Percentiles rank a stretch among this genome's conserved stretches.
Conservation (phyloP, 1,140 invertebrate species). For the Belonocnema kinseyi region DNA sequence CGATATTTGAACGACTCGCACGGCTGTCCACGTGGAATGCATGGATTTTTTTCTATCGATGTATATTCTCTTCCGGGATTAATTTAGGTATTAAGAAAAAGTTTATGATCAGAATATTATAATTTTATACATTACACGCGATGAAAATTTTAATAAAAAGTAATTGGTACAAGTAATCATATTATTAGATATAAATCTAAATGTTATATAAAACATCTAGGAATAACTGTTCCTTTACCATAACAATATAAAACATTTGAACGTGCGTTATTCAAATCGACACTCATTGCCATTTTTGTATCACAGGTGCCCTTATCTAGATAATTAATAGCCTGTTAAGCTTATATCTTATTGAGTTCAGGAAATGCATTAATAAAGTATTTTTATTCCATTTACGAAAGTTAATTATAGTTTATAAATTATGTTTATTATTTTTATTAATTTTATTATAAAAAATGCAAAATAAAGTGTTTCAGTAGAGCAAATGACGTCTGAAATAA, state of each 20-base stretch:
- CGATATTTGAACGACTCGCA: too few relatives aligned
- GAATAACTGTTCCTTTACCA: constrained; percentile 17
- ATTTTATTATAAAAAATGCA: too few relatives aligned
- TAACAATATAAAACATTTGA: not conserved
- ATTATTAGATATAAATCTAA: constrained; percentile 22
- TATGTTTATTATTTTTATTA: not conserved
- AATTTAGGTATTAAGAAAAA: constrained; percentile 3
- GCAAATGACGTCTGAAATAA: too few relatives aligned
- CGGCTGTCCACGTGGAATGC: too few relatives aligned
- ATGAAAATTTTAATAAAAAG: constrained; percentile 21
- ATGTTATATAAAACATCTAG: too few relatives aligned
- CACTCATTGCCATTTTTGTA: too few relatives aligned
- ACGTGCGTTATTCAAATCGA: not conserved
- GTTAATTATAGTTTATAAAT: not conserved
- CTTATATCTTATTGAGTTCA: too few relatives aligned
- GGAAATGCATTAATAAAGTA: too few relatives aligned
- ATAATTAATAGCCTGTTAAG: not conserved
- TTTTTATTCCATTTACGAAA: too few relatives aligned
- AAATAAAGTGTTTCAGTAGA: too few relatives aligned
- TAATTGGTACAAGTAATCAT: constrained; percentile 18
- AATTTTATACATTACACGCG: constrained; percentile 4
- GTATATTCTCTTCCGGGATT: not conserved
- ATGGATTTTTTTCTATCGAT: too few relatives aligned
- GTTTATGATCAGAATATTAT: not conserved
- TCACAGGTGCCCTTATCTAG: not conserved